Evolutionary conservation across 2,888 invertebrate genomes (phyloP).

Genomic region (Drosophila neoperkinsi): DNA sequence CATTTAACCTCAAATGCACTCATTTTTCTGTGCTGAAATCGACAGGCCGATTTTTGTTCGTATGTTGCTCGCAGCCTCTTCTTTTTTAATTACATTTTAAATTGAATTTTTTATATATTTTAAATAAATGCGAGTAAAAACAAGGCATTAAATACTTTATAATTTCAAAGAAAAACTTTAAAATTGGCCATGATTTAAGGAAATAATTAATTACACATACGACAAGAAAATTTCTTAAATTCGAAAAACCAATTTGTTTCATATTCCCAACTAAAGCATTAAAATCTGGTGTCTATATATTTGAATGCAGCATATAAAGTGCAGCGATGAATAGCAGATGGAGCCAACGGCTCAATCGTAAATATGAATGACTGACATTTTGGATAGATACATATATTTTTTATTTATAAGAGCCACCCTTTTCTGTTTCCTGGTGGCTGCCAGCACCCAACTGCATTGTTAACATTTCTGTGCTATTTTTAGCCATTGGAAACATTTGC

Average conservation of each 20-base stretch:
- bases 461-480: slow-evolving; percentile 26
- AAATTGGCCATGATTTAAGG: background rate
- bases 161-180: too few relatives aligned
- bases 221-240: accelerated
- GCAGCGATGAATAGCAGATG: background rate
- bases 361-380: slow-evolving; percentile 44
- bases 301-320: background rate
- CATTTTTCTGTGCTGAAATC: background rate
- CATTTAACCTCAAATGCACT: background rate
- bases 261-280: background rate
- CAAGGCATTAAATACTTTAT: background rate
- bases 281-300: background rate
- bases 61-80: background rate
- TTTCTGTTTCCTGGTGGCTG: background rate
- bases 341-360: slow-evolving; percentile 6
- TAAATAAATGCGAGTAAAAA: background rate
- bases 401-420: background rate
- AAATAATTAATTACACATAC: background rate
- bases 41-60: background rate
- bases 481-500: slow-evolving; percentile 25
- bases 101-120: too few relatives aligned
- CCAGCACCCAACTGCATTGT: slow-evolving; percentile 23
- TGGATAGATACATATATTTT: slow-evolving; percentile 1
- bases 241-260: background rate
- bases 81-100: background rate